These are phyloP conservation scores for Zele albiditarsus DNA, from an alignment of 2,888 invertebrate species.

Conservation along the genomic window DNA sequence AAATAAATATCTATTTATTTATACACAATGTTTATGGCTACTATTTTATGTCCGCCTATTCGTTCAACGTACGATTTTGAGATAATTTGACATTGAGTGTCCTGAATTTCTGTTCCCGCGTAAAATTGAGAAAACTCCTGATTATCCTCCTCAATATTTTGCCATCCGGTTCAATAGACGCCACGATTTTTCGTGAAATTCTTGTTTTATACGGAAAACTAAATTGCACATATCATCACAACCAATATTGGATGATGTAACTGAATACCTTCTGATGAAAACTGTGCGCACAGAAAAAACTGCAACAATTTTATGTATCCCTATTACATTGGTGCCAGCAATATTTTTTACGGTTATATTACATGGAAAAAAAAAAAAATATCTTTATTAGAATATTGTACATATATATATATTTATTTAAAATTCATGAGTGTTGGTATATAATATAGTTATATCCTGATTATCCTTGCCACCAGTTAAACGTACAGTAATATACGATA, in stretches of 20 bases:
- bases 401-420: background rate
- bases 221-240: background rate
- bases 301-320: background rate
- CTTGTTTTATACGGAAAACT: conserved; percentile 54
- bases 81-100: background rate
- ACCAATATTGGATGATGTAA: background rate
- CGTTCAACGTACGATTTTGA: conserved; percentile 15
- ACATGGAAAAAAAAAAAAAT: background rate
- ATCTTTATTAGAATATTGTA: background rate
- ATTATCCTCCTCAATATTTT: conserved; percentile 39
- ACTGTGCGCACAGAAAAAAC: background rate
- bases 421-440: background rate
- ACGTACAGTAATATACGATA: background rate
- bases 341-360: background rate
- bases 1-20: background rate
- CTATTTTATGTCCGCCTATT: conserved; percentile 30
- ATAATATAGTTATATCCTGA: background rate
- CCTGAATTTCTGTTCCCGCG: conserved; percentile 41
- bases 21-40: background rate
- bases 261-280: background rate
- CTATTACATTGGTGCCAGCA: background rate
- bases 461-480: background rate
- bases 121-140: conserved; percentile 17
- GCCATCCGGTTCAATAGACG: conserved; percentile 56
- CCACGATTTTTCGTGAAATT: conserved; percentile 64